Evolutionary conservation across 2,113 vertebrate genomes (phyloP), one percentile per base, ranked within the genome.

Genomic region (Silurus meridionalis): DNA sequence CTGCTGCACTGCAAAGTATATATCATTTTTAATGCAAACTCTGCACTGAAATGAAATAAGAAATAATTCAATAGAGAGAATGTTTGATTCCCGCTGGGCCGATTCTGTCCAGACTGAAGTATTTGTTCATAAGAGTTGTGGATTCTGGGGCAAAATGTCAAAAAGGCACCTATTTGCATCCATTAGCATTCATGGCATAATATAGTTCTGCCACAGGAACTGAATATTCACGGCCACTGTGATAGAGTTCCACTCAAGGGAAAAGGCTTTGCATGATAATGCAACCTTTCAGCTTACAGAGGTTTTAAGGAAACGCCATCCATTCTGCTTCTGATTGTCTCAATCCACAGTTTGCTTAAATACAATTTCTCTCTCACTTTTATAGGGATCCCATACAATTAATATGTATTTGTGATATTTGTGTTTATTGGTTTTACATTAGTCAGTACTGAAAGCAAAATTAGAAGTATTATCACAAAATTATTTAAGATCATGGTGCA

Each of bases 141-240:
- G 75, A 37, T 79, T 58, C 53, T 19, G n/a, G 53, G 75, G 53
- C 53, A 57, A 78, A 78, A 78, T 78, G 52, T 3, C 13, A 3
- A 57, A 78, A 79, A 79, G 58, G 53, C 53, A 19, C 53, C 23
- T 78, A 78, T 79, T 79, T 79, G 75, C 14, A 79, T 57, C 19
- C n/a, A 58, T 57, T 79, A 79, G 13, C 23, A 28, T 57, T 78
- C 75, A 78, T 57, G 57, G 13, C n/a, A 78, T 78, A 78, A 78
- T 78, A 55, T 25, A 57, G 52, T 78, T 25, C 75, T 78, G n/a
- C 1, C 13, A 57, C 52, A 78, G 52, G 52, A 28, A 28, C 13
- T 78, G 75, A 78, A 78, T 78, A 78, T 57, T 57, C 23, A 58
- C 14, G 2, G 52, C 23, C 52, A 78, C 52, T 55, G 52, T 28